A percentile compares a stretch with the other conserved stretches of the same genome.
Conservation (phyloP, 2,797 vertebrate genomes). For the Babyrousa celebensis region DNA sequence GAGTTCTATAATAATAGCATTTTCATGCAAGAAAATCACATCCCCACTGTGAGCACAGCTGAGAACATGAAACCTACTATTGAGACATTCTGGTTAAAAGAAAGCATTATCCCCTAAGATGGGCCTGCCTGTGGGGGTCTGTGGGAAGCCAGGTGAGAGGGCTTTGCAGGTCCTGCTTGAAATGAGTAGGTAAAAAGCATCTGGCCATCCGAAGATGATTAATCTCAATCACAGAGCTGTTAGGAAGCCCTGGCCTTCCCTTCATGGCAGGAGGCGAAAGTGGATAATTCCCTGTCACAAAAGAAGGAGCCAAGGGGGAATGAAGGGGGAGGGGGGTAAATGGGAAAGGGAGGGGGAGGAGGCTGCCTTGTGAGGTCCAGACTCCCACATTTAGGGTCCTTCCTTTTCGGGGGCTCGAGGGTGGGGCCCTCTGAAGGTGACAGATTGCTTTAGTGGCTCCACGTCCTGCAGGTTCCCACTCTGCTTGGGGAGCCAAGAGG, state of each 20-base stretch:
- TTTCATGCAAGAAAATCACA: constrained; percentile 66
- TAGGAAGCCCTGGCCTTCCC: constrained; percentile 51
- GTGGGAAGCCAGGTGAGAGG: constrained; percentile 48
- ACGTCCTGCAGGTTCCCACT: not conserved
- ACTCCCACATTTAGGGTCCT: not conserved
- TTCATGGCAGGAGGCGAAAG: constrained; percentile 4
- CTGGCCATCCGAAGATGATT: constrained; percentile 72
- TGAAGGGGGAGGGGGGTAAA: not conserved
- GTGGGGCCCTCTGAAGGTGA: not conserved
- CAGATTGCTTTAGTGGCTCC: not conserved
- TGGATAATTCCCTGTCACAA: constrained; percentile 46
- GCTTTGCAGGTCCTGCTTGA: constrained; percentile 20
- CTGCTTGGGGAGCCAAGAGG: not conserved
- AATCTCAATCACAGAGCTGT: constrained; percentile 66
- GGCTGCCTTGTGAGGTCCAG: not conserved
- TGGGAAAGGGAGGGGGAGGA: not conserved
- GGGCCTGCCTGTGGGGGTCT: not conserved
- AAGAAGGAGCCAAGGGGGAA: not conserved
- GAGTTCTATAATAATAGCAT: constrained; percentile 69
- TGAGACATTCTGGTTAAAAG: constrained; percentile 75
- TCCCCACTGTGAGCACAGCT: not conserved
- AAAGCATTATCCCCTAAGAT: not conserved
- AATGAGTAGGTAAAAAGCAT: constrained; percentile 74
- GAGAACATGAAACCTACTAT: constrained; percentile 77
- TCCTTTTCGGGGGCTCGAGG: not conserved